These are phyloP conservation scores for Gobius niger DNA, from an alignment of 2,113 vertebrate genomes.

Conservation along the genomic window DNA sequence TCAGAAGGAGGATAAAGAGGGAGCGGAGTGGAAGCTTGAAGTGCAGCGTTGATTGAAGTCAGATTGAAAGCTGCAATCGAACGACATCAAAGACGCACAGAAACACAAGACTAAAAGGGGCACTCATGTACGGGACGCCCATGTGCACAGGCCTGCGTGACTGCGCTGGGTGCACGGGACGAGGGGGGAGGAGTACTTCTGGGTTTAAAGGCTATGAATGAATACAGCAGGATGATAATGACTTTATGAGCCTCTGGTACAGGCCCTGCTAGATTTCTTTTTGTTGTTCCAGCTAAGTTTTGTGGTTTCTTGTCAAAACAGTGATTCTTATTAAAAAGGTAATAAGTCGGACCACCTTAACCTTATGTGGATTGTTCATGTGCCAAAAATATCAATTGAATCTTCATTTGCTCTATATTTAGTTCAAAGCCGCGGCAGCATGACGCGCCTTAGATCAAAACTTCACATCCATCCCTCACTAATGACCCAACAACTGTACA, in stretches of 20 bases:
- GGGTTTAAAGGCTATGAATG: neutral
- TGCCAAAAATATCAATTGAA: neutral
- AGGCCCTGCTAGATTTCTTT: too few species aligned
- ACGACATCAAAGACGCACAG: slow-evolving; percentile 54
- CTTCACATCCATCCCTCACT: neutral
- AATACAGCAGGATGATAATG: too few species aligned
- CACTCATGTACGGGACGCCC: slow-evolving; percentile 28
- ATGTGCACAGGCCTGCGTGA: slow-evolving; percentile 14
- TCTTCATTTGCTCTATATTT: neutral
- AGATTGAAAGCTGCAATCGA: slow-evolving; percentile 50
- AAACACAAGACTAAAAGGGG: slow-evolving; percentile 57
- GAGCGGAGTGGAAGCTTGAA: slow-evolving; percentile 55
- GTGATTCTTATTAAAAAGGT: too few species aligned
- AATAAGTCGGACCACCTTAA: too few species aligned
- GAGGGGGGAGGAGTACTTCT: neutral
- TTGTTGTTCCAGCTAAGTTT: too few species aligned
- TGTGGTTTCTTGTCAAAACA: too few species aligned
- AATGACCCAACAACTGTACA: slow-evolving; percentile 3
- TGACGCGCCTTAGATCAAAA: neutral
- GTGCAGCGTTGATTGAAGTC: slow-evolving; percentile 48
- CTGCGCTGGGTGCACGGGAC: neutral
- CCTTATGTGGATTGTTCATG: neutral
- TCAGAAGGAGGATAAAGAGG: slow-evolving; percentile 63
- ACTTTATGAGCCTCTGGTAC: too few species aligned
- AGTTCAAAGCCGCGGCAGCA: neutral